Evolutionary conservation across 2,888 invertebrate species (phyloP).

Genomic region (Octonoba sinensis): DNA sequence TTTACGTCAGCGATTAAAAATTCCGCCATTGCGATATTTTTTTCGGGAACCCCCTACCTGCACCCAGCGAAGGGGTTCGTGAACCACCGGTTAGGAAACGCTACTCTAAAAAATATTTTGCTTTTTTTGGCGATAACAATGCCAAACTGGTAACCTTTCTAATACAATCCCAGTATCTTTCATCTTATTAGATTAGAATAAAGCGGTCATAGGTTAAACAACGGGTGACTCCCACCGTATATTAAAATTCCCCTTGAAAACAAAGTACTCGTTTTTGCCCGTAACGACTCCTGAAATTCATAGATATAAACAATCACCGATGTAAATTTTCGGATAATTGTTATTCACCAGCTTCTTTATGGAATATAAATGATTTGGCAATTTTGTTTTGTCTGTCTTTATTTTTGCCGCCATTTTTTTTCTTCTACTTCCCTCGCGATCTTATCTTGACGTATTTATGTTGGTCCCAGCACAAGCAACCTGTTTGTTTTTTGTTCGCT

Average conservation of each 20-base stretch:
- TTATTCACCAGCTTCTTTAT: constrained; percentile 3
- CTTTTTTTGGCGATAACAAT: neutral
- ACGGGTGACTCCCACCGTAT: constrained; percentile 25
- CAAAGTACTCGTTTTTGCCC: constrained; percentile 1
- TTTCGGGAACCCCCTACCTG: too few relatives aligned
- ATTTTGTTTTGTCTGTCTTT: neutral
- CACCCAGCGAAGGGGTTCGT: too few relatives aligned
- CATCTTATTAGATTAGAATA: constrained; percentile 38
- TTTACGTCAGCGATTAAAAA: too few relatives aligned
- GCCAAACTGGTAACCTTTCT: constrained; percentile 7
- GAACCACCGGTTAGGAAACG: too few relatives aligned
- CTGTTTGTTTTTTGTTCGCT: too few relatives aligned
- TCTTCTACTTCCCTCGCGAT: neutral
- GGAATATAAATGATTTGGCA: constrained; percentile 1
- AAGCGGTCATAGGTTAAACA: constrained; percentile 35
- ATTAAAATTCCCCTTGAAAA: neutral
- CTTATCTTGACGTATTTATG: constrained; percentile 1
- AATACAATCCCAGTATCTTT: neutral
- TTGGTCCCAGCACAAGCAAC: too few relatives aligned
- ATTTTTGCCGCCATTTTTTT: too few relatives aligned
- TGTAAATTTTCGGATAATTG: constrained; percentile 19
- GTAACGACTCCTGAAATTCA: constrained; percentile 15
- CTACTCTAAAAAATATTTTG: too few relatives aligned
- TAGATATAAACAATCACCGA: constrained; percentile 20
- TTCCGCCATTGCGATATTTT: too few relatives aligned